Conservation (phyloP, 2,113 vertebrate genomes). For the Carassius gibelio region DNA sequence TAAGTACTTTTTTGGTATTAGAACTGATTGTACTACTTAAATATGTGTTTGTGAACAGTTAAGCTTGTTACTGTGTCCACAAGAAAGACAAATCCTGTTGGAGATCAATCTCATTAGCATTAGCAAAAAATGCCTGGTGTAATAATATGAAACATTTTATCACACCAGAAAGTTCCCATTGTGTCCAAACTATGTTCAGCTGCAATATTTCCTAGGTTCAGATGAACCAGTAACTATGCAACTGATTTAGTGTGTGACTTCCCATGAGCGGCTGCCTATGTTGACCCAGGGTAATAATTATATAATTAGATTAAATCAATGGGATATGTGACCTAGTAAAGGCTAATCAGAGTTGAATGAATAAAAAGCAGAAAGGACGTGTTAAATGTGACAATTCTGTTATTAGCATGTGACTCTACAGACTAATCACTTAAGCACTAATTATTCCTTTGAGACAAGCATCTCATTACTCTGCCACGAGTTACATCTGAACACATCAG, state of each 20-base stretch:
- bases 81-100: too few species aligned
- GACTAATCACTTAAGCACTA: constrained; percentile 16
- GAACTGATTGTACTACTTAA: too few species aligned
- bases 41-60: neutral
- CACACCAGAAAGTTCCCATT: too few species aligned
- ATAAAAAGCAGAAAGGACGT: constrained; percentile 33
- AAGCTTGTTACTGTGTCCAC: too few species aligned
- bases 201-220: neutral
- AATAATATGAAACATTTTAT: too few species aligned
- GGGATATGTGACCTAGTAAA: constrained; percentile 31
- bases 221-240: neutral
- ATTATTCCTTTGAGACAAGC: neutral
- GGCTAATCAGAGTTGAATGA: constrained; percentile 49
- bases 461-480: neutral
- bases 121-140: too few species aligned
- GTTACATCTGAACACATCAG: neutral
- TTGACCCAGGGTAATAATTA: neutral
- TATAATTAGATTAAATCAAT: constrained; percentile 43
- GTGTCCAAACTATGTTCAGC: neutral
- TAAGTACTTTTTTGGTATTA: too few species aligned
- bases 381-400: neutral
- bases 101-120: too few species aligned
- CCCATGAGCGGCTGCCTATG: neutral
- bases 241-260: neutral
- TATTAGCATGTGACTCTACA: constrained; percentile 34